phyloP scores from a whole-genome alignment of 2,797 vertebrate species.

The Gadopsis bispinosus region DNA sequence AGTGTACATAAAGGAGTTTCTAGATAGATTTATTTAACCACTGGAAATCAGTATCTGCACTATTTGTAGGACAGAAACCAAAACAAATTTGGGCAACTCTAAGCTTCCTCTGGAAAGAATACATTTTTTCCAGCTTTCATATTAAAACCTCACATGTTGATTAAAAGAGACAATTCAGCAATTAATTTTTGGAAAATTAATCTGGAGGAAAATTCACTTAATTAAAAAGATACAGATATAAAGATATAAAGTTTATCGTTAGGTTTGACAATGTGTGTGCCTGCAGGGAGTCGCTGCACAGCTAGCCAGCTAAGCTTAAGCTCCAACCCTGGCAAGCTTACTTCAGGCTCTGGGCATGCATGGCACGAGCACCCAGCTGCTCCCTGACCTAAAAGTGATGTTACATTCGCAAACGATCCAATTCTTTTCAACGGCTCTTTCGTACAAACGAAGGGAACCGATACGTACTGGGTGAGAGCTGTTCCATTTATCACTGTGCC shows the following conservation, averaged over 20 bases:
- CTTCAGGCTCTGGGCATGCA: conserved; percentile 59
- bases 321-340: conserved; percentile 53
- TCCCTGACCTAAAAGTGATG: conserved; percentile 43
- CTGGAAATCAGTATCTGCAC: conserved; percentile 6
- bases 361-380: conserved; percentile 67
- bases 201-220: not conserved
- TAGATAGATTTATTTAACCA: not conserved
- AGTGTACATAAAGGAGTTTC: conserved; percentile 6
- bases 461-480: no score
- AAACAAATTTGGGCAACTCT: conserved; percentile 16
- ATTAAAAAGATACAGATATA: not conserved
- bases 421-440: no score
- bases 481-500: no score
- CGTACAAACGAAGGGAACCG: no score
- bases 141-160: conserved; percentile 10
- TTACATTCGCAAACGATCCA: no score
- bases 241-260: not conserved
- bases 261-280: conserved; percentile 39
- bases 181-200: conserved; percentile 13
- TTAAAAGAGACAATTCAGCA: conserved; percentile 27
- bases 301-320: conserved; percentile 66
- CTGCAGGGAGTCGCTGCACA: conserved; percentile 30
- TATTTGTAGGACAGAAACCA: conserved; percentile 9
- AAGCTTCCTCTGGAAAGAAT: conserved; percentile 15
- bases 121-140: not conserved